Percentiles rank a stretch among this genome's conserved stretches.
Evolutionary conservation across 1,140 invertebrate genomes (phyloP).

Genomic region (Bombus affinis): DNA sequence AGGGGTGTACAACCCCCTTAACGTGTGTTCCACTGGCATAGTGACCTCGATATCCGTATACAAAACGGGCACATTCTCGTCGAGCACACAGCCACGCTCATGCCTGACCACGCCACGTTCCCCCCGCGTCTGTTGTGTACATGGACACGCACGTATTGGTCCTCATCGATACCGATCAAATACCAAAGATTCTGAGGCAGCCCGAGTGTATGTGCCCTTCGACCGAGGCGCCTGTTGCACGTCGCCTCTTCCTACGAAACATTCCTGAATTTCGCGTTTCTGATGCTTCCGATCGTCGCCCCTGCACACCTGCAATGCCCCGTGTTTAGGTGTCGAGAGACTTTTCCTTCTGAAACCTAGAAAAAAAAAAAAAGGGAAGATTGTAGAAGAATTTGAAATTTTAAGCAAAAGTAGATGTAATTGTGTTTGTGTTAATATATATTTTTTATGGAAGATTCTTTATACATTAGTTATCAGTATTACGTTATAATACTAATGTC

Average conservation of each 20-base stretch:
- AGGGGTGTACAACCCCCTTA: conserved; percentile 60
- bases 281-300: conserved; percentile 32
- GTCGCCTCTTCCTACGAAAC: conserved; percentile 64
- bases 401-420: too few species aligned
- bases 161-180: conserved; percentile 75
- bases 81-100: conserved; percentile 44
- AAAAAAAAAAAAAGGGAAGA: neutral
- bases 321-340: neutral
- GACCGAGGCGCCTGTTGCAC: conserved; percentile 74
- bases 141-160: conserved; percentile 61
- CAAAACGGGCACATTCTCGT: conserved; percentile 58
- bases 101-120: conserved; percentile 35
- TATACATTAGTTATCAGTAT: neutral
- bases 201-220: conserved; percentile 66
- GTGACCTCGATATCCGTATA: conserved; percentile 71
- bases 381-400: neutral
- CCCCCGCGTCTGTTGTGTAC: conserved; percentile 49
- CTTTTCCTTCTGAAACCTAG: neutral
- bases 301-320: too few species aligned
- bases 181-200: conserved; percentile 79
- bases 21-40: conserved; percentile 71
- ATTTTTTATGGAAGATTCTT: neutral
- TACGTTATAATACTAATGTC: neutral
- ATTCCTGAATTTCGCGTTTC: conserved; percentile 59
- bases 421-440: neutral